Evolutionary conservation across 2,113 vertebrate species (phyloP), one percentile per base, ranked within the genome.

Genomic region (Chaetorhynchus papuensis): DNA sequence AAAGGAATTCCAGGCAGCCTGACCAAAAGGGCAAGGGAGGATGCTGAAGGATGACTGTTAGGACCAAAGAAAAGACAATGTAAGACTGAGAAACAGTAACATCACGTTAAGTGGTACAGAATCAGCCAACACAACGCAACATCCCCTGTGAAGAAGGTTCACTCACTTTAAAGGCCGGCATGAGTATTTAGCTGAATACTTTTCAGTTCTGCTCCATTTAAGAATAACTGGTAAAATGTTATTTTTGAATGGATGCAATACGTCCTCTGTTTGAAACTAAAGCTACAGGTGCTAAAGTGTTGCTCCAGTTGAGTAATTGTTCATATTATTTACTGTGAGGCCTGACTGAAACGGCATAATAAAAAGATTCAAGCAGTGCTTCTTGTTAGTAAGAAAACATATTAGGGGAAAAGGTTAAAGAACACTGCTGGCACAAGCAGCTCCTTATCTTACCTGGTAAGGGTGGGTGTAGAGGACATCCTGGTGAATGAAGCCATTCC

Each of bases 361-460:
- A 49, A 35, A 10, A 45, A 72, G 39, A 78, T 30, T 23, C 9
- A 71, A 69, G 22, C 15, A 74, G 9, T 5, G 2, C 15, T 27
- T 74, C 49, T 22, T 42, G 5, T 44, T 53, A 26, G 8, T 20
- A 74, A 53, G 27, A 42, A 78, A 69, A 65, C 7, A 1, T 8
- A 15, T 26, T 28, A 33, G 7, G 8, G 78, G 28, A 57, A 87
- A 72, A 93, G 14, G 3, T 41, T 57, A 42, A 76, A 42, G 28
- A 54, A 71, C 5, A 41, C 10, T 65, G 23, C 21, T 61, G 31
- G n/a, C n/a, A 57, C 26, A 84, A 56, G 21, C 52, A 54, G 11
- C 7, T 71, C 71, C 35, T 83, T 15, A 4, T 15, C 93, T 94
- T 93, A 94, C 90, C 94, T 96, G 47, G 13, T 22, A 50, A 77